phyloP scores from a whole-genome alignment of 2,113 vertebrate genomes.

The Lutjanus erythropterus region DNA sequence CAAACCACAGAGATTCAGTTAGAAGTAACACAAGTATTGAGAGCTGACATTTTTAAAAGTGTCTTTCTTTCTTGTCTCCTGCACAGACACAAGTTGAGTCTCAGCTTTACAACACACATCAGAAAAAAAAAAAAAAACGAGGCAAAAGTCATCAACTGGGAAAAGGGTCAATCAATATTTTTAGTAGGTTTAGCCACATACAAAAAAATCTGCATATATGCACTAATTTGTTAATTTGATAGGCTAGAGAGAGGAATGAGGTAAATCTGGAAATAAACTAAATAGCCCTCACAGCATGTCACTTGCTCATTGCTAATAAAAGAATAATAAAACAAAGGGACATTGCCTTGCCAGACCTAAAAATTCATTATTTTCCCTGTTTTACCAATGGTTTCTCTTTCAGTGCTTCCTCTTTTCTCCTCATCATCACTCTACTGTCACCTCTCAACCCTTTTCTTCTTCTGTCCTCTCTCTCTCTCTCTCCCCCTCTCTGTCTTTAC shows the following conservation, averaged over 20 bases:
- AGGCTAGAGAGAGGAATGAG: conserved; percentile 1
- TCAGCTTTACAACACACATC: no score
- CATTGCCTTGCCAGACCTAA: background rate
- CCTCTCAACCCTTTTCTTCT: conserved; percentile 80
- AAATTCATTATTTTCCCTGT: conserved; percentile 76
- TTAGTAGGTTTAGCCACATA: no score
- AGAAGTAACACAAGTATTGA: no score
- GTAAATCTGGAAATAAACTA: background rate
- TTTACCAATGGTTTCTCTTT: conserved; percentile 74
- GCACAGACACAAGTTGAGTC: no score
- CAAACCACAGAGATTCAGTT: no score
- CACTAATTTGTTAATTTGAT: no score
- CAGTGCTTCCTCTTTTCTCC: conserved; percentile 81
- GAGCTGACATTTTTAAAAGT: no score
- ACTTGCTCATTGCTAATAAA: conserved; percentile 94
- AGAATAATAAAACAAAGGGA: conserved; percentile 92
- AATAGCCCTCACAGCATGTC: conserved; percentile 85
- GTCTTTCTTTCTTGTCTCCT: no score
- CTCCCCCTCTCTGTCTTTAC: conserved; percentile 82
- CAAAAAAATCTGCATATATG: no score
- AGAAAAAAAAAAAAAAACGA: no score
- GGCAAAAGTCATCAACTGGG: no score
- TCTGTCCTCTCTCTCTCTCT: conserved; percentile 79
- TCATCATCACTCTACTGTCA: conserved; percentile 57
- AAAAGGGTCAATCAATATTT: no score